These are phyloP conservation scores for Hypomecis punctinalis DNA, from an alignment of 2,888 invertebrate species.

Conservation along the genomic window DNA sequence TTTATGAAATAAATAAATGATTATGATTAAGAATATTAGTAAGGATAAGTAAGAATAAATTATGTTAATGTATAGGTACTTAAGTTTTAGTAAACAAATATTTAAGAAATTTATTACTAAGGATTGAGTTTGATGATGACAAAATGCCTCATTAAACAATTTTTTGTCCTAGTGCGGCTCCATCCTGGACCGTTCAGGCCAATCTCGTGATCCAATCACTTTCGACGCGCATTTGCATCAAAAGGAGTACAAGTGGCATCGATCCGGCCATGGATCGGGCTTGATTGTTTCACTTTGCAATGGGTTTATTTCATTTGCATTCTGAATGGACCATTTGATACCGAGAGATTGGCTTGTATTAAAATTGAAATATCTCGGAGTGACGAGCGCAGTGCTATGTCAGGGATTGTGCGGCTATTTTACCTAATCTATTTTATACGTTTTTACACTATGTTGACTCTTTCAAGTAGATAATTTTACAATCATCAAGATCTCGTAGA, in stretches of 20 bases:
- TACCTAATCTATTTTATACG: too few species aligned
- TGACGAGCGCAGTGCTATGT: not conserved
- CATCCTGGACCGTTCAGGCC: conserved; percentile 6
- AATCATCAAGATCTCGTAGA: too few species aligned
- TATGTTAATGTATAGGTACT: too few species aligned
- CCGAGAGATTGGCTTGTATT: conserved; percentile 8
- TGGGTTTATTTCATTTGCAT: conserved; percentile 27
- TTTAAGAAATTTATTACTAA: too few species aligned
- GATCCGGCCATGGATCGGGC: conserved; percentile 19
- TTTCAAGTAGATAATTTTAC: too few species aligned
- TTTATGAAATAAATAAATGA: too few species aligned
- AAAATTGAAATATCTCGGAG: conserved; percentile 5
- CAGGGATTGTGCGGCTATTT: not conserved
- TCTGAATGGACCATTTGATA: conserved; percentile 9
- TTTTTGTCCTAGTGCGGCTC: not conserved
- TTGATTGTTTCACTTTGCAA: conserved; percentile 27
- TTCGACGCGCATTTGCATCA: conserved; percentile 26
- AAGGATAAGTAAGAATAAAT: too few species aligned
- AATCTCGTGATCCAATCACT: conserved; percentile 26
- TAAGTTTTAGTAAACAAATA: too few species aligned
- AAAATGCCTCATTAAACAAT: too few species aligned
- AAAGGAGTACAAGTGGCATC: conserved; percentile 27
- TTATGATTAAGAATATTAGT: too few species aligned
- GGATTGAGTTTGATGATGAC: too few species aligned
- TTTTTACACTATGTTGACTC: too few species aligned